Conservation (phyloP, 2,113 vertebrate species). For the Apeltes quadracus region DNA sequence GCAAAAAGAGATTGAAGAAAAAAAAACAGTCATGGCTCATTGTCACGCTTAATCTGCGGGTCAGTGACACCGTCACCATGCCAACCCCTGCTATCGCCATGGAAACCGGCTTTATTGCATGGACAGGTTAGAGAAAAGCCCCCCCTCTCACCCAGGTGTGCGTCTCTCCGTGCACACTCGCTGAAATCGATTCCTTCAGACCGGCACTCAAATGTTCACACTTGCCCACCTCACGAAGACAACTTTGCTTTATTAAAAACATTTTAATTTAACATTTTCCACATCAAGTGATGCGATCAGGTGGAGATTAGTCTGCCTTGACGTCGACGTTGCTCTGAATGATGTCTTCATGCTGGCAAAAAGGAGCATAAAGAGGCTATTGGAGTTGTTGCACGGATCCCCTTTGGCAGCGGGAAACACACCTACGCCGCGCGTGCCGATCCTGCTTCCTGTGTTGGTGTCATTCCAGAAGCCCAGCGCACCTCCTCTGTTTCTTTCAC, state of each 20-base stretch:
- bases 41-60: constrained; percentile 77
- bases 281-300: not conserved
- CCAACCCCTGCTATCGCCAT: constrained; percentile 73
- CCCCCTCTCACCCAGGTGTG: constrained; percentile 50
- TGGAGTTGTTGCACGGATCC: constrained; percentile 31
- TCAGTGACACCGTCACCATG: constrained; percentile 78
- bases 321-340: not conserved
- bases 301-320: not conserved
- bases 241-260: not conserved
- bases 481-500: not conserved
- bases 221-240: not conserved
- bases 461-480: not conserved
- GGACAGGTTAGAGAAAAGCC: constrained; percentile 54
- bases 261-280: not conserved
- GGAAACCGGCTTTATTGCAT: constrained; percentile 73
- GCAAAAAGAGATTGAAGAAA: not conserved
- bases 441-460: constrained; percentile 13
- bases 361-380: constrained; percentile 17
- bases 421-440: constrained; percentile 14
- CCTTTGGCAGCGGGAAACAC: constrained; percentile 28
- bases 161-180: constrained; percentile 14
- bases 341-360: not conserved
- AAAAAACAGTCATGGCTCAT: constrained; percentile 58
- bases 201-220: constrained; percentile 9
- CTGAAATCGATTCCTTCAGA: constrained; percentile 28